These are phyloP conservation scores for Caenorhabditis latens DNA, from an alignment of 1,140 invertebrate genomes.

Conservation along the genomic window DNA sequence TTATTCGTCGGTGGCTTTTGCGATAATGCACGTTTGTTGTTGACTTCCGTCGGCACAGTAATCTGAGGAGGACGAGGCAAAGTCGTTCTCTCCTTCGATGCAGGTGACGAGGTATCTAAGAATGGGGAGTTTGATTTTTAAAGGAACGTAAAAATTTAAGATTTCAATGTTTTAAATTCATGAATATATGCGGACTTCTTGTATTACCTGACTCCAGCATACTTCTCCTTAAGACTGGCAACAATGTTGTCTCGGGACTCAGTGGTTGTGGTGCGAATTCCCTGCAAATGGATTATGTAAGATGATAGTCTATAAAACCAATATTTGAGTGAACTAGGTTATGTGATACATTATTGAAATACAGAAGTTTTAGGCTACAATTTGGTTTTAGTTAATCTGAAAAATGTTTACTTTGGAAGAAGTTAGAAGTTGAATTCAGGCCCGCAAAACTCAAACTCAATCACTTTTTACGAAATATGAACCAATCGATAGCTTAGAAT, in stretches of 20 bases:
- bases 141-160: neutral
- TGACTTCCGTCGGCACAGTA: slow-evolving; percentile 48
- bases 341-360: too few species aligned
- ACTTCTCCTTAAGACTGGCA: slow-evolving; percentile 57
- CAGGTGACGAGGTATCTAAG: slow-evolving; percentile 55
- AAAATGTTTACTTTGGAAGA: too few species aligned
- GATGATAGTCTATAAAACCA: too few species aligned
- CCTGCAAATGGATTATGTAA: neutral
- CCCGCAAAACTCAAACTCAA: too few species aligned
- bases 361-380: too few species aligned
- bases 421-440: too few species aligned
- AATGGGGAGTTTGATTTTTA: neutral
- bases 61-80: slow-evolving; percentile 16
- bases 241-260: slow-evolving; percentile 60
- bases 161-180: too few species aligned
- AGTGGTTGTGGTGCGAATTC: slow-evolving; percentile 34
- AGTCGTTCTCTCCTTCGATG: slow-evolving; percentile 46
- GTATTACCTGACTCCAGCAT: slow-evolving; percentile 40
- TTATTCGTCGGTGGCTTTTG: slow-evolving; percentile 47
- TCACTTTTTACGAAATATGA: too few species aligned
- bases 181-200: too few species aligned
- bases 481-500: too few species aligned
- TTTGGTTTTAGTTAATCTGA: too few species aligned
- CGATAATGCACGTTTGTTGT: slow-evolving; percentile 57
- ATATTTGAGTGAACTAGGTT: too few species aligned